phyloP scores from a whole-genome alignment of 2,113 vertebrate species.

The Tupaia tana region DNA sequence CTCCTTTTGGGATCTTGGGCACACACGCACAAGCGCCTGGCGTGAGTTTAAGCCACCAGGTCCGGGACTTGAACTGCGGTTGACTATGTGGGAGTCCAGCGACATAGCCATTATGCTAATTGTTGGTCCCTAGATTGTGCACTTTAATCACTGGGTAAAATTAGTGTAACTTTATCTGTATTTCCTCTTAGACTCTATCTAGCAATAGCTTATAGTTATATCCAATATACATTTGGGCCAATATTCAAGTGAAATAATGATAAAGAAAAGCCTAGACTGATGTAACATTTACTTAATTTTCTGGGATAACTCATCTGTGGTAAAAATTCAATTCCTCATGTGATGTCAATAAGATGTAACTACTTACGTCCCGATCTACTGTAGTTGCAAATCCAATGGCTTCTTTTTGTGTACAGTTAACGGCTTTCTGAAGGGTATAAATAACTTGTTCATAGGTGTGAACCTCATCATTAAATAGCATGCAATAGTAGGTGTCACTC shows the following conservation, averaged over 20 bases:
- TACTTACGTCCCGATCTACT: constrained; percentile 97
- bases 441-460: constrained; percentile 99
- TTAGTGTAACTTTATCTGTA: background rate
- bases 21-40: too few relatives aligned
- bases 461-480: constrained; percentile 99
- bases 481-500: constrained; percentile 95
- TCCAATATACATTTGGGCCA: background rate
- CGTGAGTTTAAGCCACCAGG: too few relatives aligned
- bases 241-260: constrained; percentile 7
- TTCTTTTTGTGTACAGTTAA: constrained; percentile 97
- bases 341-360: constrained; percentile 30
- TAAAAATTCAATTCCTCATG: constrained; percentile 37
- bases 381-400: constrained; percentile 97
- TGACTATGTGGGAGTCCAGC: too few relatives aligned
- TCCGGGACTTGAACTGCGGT: too few relatives aligned
- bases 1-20: too few relatives aligned
- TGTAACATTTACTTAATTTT: constrained; percentile 8
- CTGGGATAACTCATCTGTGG: background rate
- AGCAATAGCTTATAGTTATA: background rate
- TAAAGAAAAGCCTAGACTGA: background rate
- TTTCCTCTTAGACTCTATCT: constrained; percentile 16
- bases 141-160: background rate
- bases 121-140: too few relatives aligned
- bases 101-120: too few relatives aligned
- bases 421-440: constrained; percentile 98